Base-by-base conservation (phyloP, 30 jellyfish, hydroid and myxozoan genomes). In the Chrysaora quinquecirrha region DNA sequence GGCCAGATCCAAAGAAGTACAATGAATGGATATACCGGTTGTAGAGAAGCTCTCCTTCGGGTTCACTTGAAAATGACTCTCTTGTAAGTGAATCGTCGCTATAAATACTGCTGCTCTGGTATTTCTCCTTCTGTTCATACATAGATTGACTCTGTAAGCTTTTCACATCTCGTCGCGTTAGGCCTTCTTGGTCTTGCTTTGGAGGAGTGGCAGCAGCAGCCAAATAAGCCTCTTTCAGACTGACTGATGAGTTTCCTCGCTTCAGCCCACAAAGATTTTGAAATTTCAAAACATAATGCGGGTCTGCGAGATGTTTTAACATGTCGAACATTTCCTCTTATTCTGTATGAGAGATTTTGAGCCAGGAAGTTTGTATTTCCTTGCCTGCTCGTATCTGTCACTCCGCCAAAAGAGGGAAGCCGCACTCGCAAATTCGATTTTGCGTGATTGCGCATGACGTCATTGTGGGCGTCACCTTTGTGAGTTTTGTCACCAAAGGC, bases 1-100 rank as follows among this genome's bases (percentile, higher is more conserved):
- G 92, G 76, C 93, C 97, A 24, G 98, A 76, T 3, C 98, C 98
- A 69, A 93, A 81, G 69, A 81, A 77, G 33, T 86, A 93, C 30
- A 93, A 65, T 11, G 84, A 78, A 48, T 93, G 98, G 48, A 93
- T 54, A 66, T 86, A 74, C 14, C 96, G 95, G 64, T 93, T 93
- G 86, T 93, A 93, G 21, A 50, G 85, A n/a, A 87, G 80, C 34
- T 85, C 89, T 28, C 95, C 95, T 67, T 87, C 83, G 18, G 85
- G 86, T 50, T 72, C 62, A 73, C 38, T 46, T 34, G 52, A 64
- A 47, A 62, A 62, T 9, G 83, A 64, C 64, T 84, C 87, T 60
- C 65, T 73, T 22, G 83, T 71, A 1, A 74, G 58, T 18, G 87
- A 47, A 10, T 75, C 50, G 34, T 84, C 83, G 33, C 64, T 47